Base-by-base conservation (phyloP, 2,797 vertebrate genomes). In the Hydrolagus colliei region DNA sequence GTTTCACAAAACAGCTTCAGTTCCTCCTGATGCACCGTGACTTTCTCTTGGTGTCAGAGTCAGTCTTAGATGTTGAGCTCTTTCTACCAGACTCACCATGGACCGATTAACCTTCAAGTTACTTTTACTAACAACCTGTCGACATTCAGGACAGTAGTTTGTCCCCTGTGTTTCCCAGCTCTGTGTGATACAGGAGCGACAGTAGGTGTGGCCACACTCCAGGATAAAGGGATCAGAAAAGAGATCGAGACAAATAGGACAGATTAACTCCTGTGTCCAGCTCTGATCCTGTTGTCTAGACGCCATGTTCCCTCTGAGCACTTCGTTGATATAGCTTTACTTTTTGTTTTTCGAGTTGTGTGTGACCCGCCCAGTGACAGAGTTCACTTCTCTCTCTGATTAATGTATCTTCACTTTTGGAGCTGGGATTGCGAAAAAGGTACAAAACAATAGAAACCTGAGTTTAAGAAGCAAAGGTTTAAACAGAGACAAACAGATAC, bases 111-210 rank as follows among this genome's bases (percentile, higher is more conserved):
- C 88, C 1, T 78, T 88, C 11, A 92, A 88, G 72, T 87, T 77
- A 18, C 41, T 76, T 88, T 63, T 73, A 27, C 52, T n/a, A 52
- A 73, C 86, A 88, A 61, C 27, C 63, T 2, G 67, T 10, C 1
- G 87, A 82, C 92, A 92, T 79, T 88, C 87, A 0, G 92, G 92
- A 71, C 92, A 93, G 35, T 41, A 77, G 0, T 73, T 18, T 6
- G 86, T 2, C 1, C 86, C n/a, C 0, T 87, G 78, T 74, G 80
- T 78, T 13, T 87, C 86, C 35, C 89, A 90, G 72, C 89, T 78
- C 7, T 61, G 4, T 0, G 16, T 65, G 78, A 82, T 82, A 32
- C 78, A 82, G 52, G 5, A 2, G 27, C 9, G 10, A 22, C 78
- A 82, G 62, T 63, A 75, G 73, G 27, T 75, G 18, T 75, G 73